phyloP scores from a whole-genome alignment of 2,113 vertebrate species.

The Montifringilla adamsi region DNA sequence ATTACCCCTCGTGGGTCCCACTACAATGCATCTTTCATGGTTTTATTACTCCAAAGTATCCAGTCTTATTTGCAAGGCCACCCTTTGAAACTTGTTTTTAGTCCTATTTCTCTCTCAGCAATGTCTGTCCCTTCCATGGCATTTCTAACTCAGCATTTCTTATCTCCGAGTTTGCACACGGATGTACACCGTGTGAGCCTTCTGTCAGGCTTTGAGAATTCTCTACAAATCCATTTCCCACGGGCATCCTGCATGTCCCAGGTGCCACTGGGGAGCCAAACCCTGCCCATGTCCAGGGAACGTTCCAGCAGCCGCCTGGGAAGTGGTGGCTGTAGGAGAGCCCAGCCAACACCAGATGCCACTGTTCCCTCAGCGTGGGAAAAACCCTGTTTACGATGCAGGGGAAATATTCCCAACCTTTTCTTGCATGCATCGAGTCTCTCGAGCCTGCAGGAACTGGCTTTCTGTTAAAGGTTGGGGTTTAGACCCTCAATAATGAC shows the following conservation, averaged over 20 bases:
- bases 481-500: not conserved
- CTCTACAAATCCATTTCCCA: not conserved
- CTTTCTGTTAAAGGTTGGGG: not conserved
- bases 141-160: not conserved
- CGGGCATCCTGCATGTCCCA: not conserved
- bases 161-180: not conserved
- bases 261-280: not conserved
- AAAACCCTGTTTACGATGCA: not conserved
- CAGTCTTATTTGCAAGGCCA: not conserved
- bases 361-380: constrained; percentile 41
- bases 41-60: not conserved
- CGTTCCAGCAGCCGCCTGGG: not conserved
- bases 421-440: not conserved
- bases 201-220: not conserved
- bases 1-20: rapidly evolving
- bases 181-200: not conserved
- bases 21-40: not conserved
- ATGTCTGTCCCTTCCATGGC: not conserved
- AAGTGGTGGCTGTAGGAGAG: not conserved
- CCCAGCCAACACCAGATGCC: constrained; percentile 58
- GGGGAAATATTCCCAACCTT: not conserved
- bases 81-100: not conserved
- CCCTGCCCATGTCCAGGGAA: rapidly evolving
- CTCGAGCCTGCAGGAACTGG: not conserved
- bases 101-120: not conserved